phyloP scores from a whole-genome alignment of 2,888 invertebrate genomes.

The Antheraea yamamai region DNA sequence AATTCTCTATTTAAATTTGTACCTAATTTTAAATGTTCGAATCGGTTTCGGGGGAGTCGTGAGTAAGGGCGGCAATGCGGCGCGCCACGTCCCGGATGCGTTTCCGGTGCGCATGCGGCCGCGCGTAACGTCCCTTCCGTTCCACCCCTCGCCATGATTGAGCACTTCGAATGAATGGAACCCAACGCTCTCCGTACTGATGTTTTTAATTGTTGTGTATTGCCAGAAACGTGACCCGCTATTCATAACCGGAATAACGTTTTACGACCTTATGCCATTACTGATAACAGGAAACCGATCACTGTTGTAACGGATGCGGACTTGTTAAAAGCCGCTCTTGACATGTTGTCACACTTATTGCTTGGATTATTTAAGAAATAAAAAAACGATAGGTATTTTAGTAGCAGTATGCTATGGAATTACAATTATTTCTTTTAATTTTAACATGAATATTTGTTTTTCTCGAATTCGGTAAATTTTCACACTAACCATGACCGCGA shows the following conservation, averaged over 20 bases:
- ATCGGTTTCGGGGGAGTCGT: constrained; percentile 43
- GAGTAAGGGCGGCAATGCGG: constrained; percentile 58
- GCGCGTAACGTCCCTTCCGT: constrained; percentile 78
- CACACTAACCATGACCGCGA: not conserved
- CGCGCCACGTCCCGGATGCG: constrained; percentile 77
- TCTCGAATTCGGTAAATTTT: not conserved
- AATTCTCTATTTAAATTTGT: not conserved
- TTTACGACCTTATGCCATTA: constrained; percentile 35
- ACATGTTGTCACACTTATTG: not conserved
- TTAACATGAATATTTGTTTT: not conserved
- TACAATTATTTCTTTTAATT: not conserved
- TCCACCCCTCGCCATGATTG: constrained; percentile 66
- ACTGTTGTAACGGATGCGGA: constrained; percentile 5
- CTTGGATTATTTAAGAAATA: not conserved
- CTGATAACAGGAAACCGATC: constrained; percentile 37
- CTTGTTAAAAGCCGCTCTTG: constrained; percentile 7
- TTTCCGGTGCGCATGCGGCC: constrained; percentile 73
- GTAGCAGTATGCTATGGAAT: too few species aligned
- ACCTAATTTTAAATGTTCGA: not conserved
- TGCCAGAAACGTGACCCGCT: constrained; percentile 32
- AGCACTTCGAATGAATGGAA: constrained; percentile 53
- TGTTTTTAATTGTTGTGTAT: constrained; percentile 45
- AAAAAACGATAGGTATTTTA: not conserved
- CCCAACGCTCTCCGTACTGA: constrained; percentile 31
- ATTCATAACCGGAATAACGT: constrained; percentile 46